Conservation (phyloP, 1,140 invertebrate species). For the Odontomachus brunneus region DNA sequence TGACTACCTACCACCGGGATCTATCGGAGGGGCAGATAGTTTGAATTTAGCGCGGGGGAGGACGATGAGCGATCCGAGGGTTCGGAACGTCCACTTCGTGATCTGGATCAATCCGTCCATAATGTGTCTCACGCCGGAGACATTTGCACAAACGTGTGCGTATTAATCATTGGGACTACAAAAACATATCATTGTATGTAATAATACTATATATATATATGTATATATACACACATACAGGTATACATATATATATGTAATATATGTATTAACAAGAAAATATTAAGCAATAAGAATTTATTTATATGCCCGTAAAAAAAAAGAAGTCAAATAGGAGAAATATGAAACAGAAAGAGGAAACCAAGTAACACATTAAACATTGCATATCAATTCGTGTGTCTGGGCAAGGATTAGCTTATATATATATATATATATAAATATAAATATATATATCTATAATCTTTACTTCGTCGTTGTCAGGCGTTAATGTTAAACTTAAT, state of each 20-base stretch:
- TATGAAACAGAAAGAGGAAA: slow-evolving; percentile 59
- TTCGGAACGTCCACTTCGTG: slow-evolving; percentile 78
- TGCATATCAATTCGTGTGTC: slow-evolving; percentile 84
- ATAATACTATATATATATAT: slow-evolving; percentile 74
- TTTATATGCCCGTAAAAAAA: slow-evolving; percentile 82
- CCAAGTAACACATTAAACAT: slow-evolving; percentile 77
- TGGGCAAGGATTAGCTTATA: slow-evolving; percentile 85
- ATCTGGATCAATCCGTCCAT: slow-evolving; percentile 86
- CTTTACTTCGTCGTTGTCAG: slow-evolving; percentile 83
- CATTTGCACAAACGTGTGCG: slow-evolving; percentile 84
- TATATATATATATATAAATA: slow-evolving; percentile 74
- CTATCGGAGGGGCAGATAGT: background rate
- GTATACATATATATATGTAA: slow-evolving; percentile 59
- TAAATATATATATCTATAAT: slow-evolving; percentile 78
- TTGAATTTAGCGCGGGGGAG: background rate
- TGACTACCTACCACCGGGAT: slow-evolving; percentile 3
- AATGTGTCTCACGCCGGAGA: slow-evolving; percentile 81
- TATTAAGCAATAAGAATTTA: slow-evolving; percentile 85
- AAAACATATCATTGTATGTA: slow-evolving; percentile 86
- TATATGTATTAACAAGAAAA: slow-evolving; percentile 76
- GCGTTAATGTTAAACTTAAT: slow-evolving; percentile 84
- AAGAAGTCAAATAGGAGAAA: slow-evolving; percentile 37
- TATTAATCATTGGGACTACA: slow-evolving; percentile 86
- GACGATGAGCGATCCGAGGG: slow-evolving; percentile 67
- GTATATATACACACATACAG: slow-evolving; percentile 56